Percentiles rank a stretch among this genome's conserved stretches.
Evolutionary conservation across 2,797 vertebrate genomes (phyloP).

Genomic region (Aphelocoma californica): DNA sequence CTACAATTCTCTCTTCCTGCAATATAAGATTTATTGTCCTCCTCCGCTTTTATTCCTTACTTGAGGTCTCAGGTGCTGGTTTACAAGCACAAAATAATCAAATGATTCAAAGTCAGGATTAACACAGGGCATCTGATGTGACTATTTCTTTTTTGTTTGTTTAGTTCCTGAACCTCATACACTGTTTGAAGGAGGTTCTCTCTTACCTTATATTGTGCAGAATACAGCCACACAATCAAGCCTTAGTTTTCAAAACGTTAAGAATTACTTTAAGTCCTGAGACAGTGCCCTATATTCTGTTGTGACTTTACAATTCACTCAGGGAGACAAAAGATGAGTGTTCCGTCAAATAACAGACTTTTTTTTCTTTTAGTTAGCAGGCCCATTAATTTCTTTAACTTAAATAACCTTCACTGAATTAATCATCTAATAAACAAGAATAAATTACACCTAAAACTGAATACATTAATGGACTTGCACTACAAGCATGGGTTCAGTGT

Average conservation of each 20-base stretch:
- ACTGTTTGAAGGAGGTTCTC: not conserved
- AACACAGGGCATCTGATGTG: not conserved
- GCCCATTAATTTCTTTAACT: constrained; percentile 23
- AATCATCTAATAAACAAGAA: not conserved
- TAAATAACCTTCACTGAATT: constrained; percentile 15
- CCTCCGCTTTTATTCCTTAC: not conserved
- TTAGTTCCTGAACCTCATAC: not conserved
- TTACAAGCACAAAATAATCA: not conserved
- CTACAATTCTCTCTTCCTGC: not conserved
- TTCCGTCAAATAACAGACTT: not conserved
- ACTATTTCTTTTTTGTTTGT: not conserved
- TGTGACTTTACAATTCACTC: not conserved
- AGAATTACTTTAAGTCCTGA: not conserved
- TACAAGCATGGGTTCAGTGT: not conserved
- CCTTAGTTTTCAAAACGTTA: not conserved
- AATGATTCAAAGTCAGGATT: not conserved
- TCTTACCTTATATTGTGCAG: not conserved
- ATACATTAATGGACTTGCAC: not conserved
- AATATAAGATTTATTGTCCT: not conserved
- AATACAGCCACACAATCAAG: not conserved
- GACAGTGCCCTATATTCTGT: not conserved
- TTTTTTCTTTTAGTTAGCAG: not conserved
- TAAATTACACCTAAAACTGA: not conserved
- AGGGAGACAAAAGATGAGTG: not conserved
- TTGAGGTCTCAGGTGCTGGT: not conserved